Evolutionary conservation across 2,797 vertebrate genomes (phyloP), one percentile per base, ranked within the genome.

Genomic region (Vireo griseus): DNA sequence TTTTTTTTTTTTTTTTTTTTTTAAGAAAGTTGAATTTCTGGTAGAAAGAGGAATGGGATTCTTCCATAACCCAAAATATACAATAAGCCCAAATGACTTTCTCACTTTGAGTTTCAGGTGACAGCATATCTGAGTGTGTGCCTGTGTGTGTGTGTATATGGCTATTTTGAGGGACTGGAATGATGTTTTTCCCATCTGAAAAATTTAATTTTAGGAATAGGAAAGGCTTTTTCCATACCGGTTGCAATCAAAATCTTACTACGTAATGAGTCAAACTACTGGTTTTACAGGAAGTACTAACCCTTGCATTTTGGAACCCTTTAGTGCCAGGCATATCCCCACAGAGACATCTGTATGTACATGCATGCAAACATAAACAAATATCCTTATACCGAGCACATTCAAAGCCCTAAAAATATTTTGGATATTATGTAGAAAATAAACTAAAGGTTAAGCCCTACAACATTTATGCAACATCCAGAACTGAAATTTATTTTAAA

Each of bases 341-440:
- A 37, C 4, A 40, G 31, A 59, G 3, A 24, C 33, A 2, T 29
- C 16, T n/a, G 0, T 25, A n/a, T 17, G 17, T 12, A n/a, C 13
- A 16, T 31, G 10, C 2, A 48, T 4, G 55, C 1, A 85, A 31
- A 20, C 2, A 52, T 42, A 15, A 7, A 42, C 3, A 84, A 50
- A 61, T 24, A 20, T 1, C 5, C 22, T 21, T 42, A n/a, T 16
- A 66, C 5, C 1, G 55, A 48, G 22, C 12, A 48, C 19, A 17
- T 39, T 40, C 10, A 72, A 76, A 78, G 5, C 2, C 16, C 19
- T 63, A 11, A 71, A 76, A 44, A 20, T 17, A 0, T 51, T 88
- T 82, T 35, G 2, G 1, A 55, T 33, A 31, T 35, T 28, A 50
- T 5, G 2, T 12, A 42, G 51, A 58, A 76, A 68, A 82, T 10